phyloP scores from a whole-genome alignment of 2,113 vertebrate species.

The Myotis lucifugus region DNA sequence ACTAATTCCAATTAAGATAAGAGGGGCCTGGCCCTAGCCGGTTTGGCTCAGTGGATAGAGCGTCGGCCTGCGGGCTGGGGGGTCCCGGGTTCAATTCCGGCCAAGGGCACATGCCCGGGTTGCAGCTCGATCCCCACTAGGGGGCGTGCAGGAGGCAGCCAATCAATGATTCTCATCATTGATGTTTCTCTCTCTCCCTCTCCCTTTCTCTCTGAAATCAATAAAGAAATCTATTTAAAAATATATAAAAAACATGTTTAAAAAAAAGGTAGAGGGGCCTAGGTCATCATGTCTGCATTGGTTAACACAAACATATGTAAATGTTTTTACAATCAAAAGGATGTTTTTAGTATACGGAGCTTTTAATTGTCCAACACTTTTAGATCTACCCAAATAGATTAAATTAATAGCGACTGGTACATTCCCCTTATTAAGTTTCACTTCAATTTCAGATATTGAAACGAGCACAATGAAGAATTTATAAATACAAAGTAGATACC shows the following conservation, averaged over 20 bases:
- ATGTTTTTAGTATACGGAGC: slow-evolving; percentile 63
- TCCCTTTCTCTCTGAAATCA: too few relatives aligned
- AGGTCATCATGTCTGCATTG: slow-evolving; percentile 80
- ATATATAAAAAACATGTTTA: too few relatives aligned
- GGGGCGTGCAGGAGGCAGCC: too few relatives aligned
- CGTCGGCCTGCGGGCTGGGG: too few relatives aligned
- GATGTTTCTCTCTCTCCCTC: too few relatives aligned
- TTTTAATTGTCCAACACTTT: slow-evolving; percentile 67
- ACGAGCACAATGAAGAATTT: slow-evolving; percentile 1
- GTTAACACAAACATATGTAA: slow-evolving; percentile 74
- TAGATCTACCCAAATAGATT: slow-evolving; percentile 54
- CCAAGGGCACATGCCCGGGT: too few relatives aligned
- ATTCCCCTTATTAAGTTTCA: slow-evolving; percentile 51
- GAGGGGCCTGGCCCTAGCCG: slow-evolving; percentile 50
- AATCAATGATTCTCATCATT: too few relatives aligned
- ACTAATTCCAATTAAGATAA: slow-evolving; percentile 73
- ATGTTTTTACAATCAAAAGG: slow-evolving; percentile 80
- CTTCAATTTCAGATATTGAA: neutral
- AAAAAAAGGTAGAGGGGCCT: slow-evolving; percentile 55
- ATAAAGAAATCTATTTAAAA: too few relatives aligned
- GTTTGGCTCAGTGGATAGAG: too few relatives aligned
- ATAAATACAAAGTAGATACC: neutral
- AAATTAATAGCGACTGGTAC: slow-evolving; percentile 52
- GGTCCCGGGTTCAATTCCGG: too few relatives aligned
- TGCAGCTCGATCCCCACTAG: too few relatives aligned